A percentile compares a stretch with the other conserved stretches of the same genome.
Evolutionary conservation across 2,888 invertebrate genomes (phyloP).

Genomic region (Aleiodes leptofemur): DNA sequence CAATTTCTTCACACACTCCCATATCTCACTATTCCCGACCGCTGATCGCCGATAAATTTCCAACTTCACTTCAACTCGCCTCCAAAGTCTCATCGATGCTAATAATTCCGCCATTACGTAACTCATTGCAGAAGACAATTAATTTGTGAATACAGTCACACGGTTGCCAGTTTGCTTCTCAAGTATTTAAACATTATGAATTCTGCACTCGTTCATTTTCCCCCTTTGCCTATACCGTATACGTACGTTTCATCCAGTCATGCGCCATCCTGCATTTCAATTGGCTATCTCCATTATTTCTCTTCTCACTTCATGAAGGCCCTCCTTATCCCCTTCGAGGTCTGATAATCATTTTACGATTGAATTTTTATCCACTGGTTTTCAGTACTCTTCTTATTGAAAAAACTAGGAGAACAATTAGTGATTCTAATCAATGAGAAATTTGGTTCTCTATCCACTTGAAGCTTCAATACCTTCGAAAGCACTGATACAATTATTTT

Average conservation of each 20-base stretch:
- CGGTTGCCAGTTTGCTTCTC: background rate
- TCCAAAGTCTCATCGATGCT: background rate
- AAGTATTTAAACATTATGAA: constrained; percentile 7
- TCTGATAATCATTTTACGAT: background rate
- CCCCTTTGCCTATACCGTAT: constrained; percentile 25
- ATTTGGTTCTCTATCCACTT: too few species aligned
- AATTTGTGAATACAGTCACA: constrained; percentile 17
- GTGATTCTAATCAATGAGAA: too few species aligned
- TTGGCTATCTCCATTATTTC: constrained; percentile 15
- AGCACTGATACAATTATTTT: too few species aligned
- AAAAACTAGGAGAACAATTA: too few species aligned
- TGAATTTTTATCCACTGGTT: background rate
- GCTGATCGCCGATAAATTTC: background rate
- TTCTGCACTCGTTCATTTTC: constrained; percentile 32
- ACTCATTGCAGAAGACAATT: constrained; percentile 7
- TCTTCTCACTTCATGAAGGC: background rate
- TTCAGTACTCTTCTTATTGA: background rate
- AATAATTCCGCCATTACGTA: background rate
- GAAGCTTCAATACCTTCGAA: too few species aligned
- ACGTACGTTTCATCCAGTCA: constrained; percentile 11
- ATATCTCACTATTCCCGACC: background rate
- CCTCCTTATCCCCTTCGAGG: background rate
- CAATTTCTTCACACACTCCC: background rate
- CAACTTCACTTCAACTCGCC: background rate
- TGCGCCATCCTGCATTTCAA: constrained; percentile 33